Percentiles rank a stretch among this genome's conserved stretches.
phyloP scores from a whole-genome alignment of 2,888 invertebrate species.

The Diaprepes abbreviatus region DNA sequence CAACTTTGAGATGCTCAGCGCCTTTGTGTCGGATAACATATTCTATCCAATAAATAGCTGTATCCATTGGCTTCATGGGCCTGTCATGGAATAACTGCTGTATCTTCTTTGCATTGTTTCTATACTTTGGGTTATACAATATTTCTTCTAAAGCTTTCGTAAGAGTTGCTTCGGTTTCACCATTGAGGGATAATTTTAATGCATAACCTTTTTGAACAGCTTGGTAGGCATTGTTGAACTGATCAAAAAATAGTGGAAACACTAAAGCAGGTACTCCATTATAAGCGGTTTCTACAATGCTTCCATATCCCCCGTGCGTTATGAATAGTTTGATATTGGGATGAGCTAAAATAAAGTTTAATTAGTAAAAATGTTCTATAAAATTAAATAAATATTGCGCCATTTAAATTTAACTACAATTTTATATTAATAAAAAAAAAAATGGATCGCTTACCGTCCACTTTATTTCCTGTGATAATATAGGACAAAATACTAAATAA shows the following conservation, averaged over 20 bases:
- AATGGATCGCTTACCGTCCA: too few relatives aligned
- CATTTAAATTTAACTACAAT: too few relatives aligned
- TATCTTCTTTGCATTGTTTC: neutral
- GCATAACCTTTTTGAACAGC: conserved; percentile 52
- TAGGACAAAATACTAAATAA: too few relatives aligned
- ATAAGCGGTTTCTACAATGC: conserved; percentile 68
- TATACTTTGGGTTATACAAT: conserved; percentile 49
- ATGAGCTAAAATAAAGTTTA: too few relatives aligned
- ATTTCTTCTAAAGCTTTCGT: conserved; percentile 55
- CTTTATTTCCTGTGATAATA: too few relatives aligned
- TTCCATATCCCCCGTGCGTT: conserved; percentile 65
- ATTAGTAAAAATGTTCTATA: too few relatives aligned
- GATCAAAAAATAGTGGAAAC: conserved; percentile 71
- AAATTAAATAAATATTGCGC: too few relatives aligned
- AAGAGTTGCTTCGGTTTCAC: conserved; percentile 53
- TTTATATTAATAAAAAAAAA: too few relatives aligned
- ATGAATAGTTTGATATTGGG: too few relatives aligned
- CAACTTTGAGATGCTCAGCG: conserved; percentile 69
- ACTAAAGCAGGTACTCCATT: conserved; percentile 70
- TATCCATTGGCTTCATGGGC: conserved; percentile 72
- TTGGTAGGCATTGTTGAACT: conserved; percentile 67
- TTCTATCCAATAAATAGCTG: conserved; percentile 76
- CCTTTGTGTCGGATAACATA: conserved; percentile 74
- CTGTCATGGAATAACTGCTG: conserved; percentile 69
- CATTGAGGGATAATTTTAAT: conserved; percentile 50